Evolutionary conservation across 35 echinoderm and acorn worm genomes (phyloP).

Genomic region (Anneissia japonica): DNA sequence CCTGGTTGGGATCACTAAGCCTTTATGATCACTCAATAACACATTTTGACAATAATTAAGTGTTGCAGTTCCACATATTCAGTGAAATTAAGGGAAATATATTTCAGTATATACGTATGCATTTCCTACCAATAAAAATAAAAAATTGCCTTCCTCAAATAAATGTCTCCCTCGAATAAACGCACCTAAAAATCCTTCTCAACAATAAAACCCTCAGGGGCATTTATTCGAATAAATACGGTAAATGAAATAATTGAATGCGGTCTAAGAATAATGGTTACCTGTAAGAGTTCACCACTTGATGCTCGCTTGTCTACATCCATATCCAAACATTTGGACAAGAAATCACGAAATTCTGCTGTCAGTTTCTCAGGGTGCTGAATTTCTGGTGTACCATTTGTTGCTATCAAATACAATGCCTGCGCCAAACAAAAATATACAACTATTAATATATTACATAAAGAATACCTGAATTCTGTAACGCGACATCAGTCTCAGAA

Average conservation of each 20-base stretch:
- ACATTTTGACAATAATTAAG: too few species aligned
- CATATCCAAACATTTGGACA: slow-evolving; percentile 78
- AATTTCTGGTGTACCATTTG: slow-evolving; percentile 86
- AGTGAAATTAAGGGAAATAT: too few species aligned
- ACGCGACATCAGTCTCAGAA: too few species aligned
- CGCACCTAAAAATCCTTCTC: neutral
- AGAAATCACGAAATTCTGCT: slow-evolving; percentile 64
- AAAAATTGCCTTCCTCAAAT: neutral
- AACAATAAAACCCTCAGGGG: neutral
- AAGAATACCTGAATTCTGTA: neutral
- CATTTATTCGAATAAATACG: neutral
- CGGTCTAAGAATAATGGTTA: slow-evolving; percentile 15
- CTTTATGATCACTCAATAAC: too few species aligned
- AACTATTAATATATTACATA: neutral
- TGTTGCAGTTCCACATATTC: too few species aligned
- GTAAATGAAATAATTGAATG: neutral
- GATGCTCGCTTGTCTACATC: slow-evolving; percentile 79
- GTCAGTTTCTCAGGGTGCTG: slow-evolving; percentile 79
- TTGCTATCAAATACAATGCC: slow-evolving; percentile 95
- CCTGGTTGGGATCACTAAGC: too few species aligned
- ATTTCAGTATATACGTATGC: neutral
- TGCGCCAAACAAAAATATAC: slow-evolving; percentile 9
- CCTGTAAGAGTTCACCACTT: slow-evolving; percentile 53
- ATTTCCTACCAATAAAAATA: neutral
- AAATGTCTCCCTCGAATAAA: neutral